Conservation (phyloP, 2,888 invertebrate genomes). For the Lasioglossum marginatum region DNA sequence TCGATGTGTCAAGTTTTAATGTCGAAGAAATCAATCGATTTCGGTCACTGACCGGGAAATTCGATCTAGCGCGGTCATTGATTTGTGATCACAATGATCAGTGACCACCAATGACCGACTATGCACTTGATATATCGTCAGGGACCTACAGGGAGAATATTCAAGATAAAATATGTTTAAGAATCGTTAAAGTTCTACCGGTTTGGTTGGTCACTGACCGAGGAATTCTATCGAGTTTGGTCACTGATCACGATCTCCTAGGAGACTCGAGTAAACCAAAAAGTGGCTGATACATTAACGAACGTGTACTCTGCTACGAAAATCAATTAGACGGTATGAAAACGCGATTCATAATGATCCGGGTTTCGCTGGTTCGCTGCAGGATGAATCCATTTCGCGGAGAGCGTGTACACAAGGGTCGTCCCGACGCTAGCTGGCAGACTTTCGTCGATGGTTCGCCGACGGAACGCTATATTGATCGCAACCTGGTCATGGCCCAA, state of each 20-base stretch:
- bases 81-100: neutral
- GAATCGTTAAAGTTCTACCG: neutral
- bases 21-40: neutral
- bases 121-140: neutral
- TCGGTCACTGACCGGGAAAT: neutral
- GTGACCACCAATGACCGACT: neutral
- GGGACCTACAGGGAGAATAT: no score
- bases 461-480: constrained; percentile 78
- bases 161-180: neutral
- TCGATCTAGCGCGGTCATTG: neutral
- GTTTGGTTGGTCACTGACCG: neutral
- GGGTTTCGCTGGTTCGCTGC: neutral
- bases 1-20: neutral
- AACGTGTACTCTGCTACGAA: neutral
- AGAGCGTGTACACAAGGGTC: constrained; percentile 41
- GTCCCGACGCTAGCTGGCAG: constrained; percentile 45
- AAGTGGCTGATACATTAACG: neutral
- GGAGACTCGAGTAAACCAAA: neutral
- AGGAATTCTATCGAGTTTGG: neutral
- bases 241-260: neutral
- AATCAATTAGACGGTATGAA: neutral
- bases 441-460: constrained; percentile 62
- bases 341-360: neutral
- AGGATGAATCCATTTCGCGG: constrained; percentile 38
- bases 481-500: constrained; percentile 83